A percentile compares a stretch with the other conserved stretches of the same genome.
phyloP scores from a whole-genome alignment of 2,113 vertebrate species.

The Ciconia boyciana region DNA sequence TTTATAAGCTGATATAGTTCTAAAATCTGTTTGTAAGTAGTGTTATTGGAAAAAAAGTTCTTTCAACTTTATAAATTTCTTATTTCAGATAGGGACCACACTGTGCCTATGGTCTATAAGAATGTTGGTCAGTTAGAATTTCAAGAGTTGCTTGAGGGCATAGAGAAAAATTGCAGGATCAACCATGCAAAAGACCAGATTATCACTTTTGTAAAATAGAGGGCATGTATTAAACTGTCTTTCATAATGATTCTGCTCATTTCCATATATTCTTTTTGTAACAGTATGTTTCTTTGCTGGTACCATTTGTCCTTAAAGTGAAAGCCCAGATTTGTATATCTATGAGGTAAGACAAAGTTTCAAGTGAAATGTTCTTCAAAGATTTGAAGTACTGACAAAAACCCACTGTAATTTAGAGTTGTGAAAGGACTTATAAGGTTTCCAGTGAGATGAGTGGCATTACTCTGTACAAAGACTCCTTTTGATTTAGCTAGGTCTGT shows the following conservation, averaged over 20 bases:
- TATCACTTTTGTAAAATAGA: not conserved
- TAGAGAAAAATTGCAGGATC: not conserved
- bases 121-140: not conserved
- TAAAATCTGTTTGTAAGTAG: not conserved
- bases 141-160: not conserved
- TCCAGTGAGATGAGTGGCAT: not conserved
- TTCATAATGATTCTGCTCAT: not conserved
- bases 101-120: not conserved
- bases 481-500: not conserved
- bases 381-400: conserved; percentile 10
- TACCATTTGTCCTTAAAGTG: not conserved
- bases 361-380: not conserved
- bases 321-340: not conserved
- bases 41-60: not conserved
- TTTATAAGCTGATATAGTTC: not conserved
- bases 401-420: not conserved
- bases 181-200: not conserved
- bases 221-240: not conserved
- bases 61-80: not conserved
- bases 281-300: not conserved
- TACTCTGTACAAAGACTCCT: not conserved
- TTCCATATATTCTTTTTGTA: not conserved
- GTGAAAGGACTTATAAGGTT: not conserved
- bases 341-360: conserved; percentile 6
- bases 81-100: not conserved